Evolutionary conservation across 2,888 invertebrate genomes (phyloP), one percentile per base, ranked within the genome.

Genomic region (Drosophila paucipuncta): DNA sequence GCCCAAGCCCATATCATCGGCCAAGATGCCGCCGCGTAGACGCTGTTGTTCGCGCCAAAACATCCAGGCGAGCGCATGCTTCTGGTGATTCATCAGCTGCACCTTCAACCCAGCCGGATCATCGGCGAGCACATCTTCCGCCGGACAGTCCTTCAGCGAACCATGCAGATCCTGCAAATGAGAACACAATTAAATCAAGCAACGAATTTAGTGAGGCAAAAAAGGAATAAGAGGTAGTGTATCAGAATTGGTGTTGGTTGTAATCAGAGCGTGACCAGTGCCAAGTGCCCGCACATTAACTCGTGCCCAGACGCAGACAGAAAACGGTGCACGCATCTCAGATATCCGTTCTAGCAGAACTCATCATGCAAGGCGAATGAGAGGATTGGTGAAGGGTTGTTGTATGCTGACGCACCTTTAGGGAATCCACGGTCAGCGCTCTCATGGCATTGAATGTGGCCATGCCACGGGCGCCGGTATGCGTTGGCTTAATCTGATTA

Each of bases 31-130:
- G 1, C 98, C 98, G 41, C 96, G 94, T 0, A 97, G 97, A 61
- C 95, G 96, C 92, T 98, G 97, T n/a, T 94, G 94, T 94, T 99
- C 99, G 28, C 99, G 94, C 98, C 98, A 99, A 28, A 94, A 90
- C 87, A 99, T 94, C 98, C 99, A 99, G 16, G 96, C 95, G 0
- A 99, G 93, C 0, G 97, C 99, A 87, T 97, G 96, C 77, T 95
- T 94, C 93, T 99, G 99, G 93, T 99, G 98, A 13, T 94, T 94
- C 96, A 98, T 96, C 5, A 99, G 94, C 11, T 93, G 76, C 0
- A 97, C 94, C 87, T 94, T 94, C 0, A 98, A 92, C 0, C 95
- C 95, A 35, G 91, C 89, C 0, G 97, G 97, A 79, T 95, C 94
- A 11, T 94, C 92, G 0, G 95, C 95, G 33, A 94, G 91, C 13